Evolutionary conservation across 2,113 vertebrate genomes (phyloP), one percentile per base, ranked within the genome.

Genomic region (Amphilophus citrinellus): DNA sequence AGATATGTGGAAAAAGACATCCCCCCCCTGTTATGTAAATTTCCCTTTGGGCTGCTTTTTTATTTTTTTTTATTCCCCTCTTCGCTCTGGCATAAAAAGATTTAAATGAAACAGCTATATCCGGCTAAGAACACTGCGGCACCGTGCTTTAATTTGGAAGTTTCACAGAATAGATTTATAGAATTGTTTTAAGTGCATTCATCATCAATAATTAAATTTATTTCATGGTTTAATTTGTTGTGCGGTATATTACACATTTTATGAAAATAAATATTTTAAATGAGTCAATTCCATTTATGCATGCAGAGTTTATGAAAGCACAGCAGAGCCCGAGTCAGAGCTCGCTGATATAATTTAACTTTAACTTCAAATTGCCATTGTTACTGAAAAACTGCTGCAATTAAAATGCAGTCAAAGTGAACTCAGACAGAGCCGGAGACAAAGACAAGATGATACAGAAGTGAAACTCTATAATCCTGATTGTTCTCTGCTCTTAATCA

Each of bases 401-500:
- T 73, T 73, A 73, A 73, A 73, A 9, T 0, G 0, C 18, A 73
- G 68, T 73, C 47, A 73, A 30, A 71, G 66, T 71, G 66, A 71
- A 71, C 66, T 71, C 66, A 50, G 3, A 68, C 65, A 50, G 53
- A n/a, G 66, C 66, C 1, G 10, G 24, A 73, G 24, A 73, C 66
- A 73, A 56, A 73, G 68, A 32, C 68, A 73, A 73, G 53, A n/a
- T 53, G 27, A 73, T 35, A 73, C 68, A 73, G 27, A 73, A 73
- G 66, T 53, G 44, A 53, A 73, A 73, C 68, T 56, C 79, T 53
- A 37, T 81, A 32, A 71, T 73, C 47, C 47, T 73, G 66, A 73
- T 73, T 73, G 47, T 73, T 73, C 6, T 18, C 44, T 53, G 24
- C 44, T 88, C 57, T 71, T 58, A 75, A 91, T 86, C 79, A 78